Evolutionary conservation across 1,140 invertebrate genomes (phyloP).

Genomic region (Pachypeltis micranthus): DNA sequence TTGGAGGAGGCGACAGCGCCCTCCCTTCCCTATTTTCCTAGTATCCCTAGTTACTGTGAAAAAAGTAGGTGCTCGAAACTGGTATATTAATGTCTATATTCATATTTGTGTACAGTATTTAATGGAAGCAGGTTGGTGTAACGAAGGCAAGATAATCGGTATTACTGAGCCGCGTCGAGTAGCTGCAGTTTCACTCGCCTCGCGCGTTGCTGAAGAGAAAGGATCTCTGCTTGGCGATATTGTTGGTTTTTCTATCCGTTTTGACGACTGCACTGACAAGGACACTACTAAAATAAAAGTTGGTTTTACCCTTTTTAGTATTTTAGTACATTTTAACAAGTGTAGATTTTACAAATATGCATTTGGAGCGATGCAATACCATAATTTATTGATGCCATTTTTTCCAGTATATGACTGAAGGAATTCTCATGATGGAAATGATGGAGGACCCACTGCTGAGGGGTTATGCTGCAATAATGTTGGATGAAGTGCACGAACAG

Average conservation of each 20-base stretch:
- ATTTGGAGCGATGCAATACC: too few relatives aligned
- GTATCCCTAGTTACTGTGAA: too few relatives aligned
- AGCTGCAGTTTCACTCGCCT: conserved; percentile 79
- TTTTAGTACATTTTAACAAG: too few relatives aligned
- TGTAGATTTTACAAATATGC: too few relatives aligned
- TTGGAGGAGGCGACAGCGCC: too few relatives aligned
- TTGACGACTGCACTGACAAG: conserved; percentile 62
- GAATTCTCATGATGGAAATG: conserved; percentile 86
- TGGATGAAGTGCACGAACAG: conserved; percentile 95
- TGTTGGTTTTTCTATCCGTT: conserved; percentile 88
- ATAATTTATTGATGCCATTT: too few relatives aligned
- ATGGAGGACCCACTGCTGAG: conserved; percentile 85
- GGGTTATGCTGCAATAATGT: conserved; percentile 78
- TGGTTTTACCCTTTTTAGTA: neutral
- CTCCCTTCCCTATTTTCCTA: too few relatives aligned
- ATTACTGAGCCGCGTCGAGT: conserved; percentile 87
- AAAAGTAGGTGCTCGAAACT: too few relatives aligned
- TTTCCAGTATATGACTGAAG: conserved; percentile 80
- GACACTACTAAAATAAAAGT: conserved; percentile 75
- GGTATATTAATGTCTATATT: too few relatives aligned
- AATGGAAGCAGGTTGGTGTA: conserved; percentile 77
- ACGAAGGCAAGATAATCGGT: conserved; percentile 57
- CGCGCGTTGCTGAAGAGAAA: conserved; percentile 80
- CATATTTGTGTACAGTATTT: conserved; percentile 86
- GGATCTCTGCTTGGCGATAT: conserved; percentile 62